Evolutionary conservation across 2,888 invertebrate genomes (phyloP).

Genomic region (Dorcus parallelipipedus): DNA sequence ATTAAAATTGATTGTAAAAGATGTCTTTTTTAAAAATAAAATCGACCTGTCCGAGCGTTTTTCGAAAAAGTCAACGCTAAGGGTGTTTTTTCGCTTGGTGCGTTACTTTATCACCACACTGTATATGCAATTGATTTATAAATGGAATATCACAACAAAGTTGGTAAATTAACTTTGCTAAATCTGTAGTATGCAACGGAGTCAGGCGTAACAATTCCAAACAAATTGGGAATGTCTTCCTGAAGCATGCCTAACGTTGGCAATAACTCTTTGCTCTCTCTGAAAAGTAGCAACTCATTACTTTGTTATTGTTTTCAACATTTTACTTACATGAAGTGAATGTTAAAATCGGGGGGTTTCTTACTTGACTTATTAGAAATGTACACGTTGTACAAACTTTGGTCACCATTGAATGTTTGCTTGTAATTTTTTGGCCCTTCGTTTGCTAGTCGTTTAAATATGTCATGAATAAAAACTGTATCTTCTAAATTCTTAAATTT

Average conservation of each 20-base stretch:
- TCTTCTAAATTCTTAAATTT: slow-evolving; percentile 1
- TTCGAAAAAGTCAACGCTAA: no score
- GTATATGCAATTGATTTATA: no score
- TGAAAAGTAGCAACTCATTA: slow-evolving; percentile 13
- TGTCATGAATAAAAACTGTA: slow-evolving; percentile 12
- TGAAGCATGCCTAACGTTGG: slow-evolving; percentile 20
- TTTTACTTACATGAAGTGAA: slow-evolving; percentile 12
- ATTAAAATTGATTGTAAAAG: no score
- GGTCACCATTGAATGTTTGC: slow-evolving; percentile 7
- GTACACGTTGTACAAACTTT: slow-evolving; percentile 33
- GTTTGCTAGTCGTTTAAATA: slow-evolving; percentile 30
- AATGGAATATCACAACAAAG: no score
- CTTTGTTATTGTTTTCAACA: not conserved
- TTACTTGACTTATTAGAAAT: slow-evolving; percentile 27
- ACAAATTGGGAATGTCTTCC: slow-evolving; percentile 26
- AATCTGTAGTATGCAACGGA: slow-evolving; percentile 33
- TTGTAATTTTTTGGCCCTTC: slow-evolving; percentile 27
- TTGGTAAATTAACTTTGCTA: slow-evolving; percentile 28
- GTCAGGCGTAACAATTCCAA: slow-evolving; percentile 29
- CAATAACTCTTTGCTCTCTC: slow-evolving; percentile 16
- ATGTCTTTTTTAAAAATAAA: no score
- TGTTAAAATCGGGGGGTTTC: slow-evolving; percentile 25
- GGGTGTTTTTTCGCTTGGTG: no score
- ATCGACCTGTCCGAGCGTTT: no score
- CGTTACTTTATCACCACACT: no score